These are phyloP conservation scores for Nerophis lumbriciformis DNA, from an alignment of 2,113 vertebrate species.

Conservation along the genomic window DNA sequence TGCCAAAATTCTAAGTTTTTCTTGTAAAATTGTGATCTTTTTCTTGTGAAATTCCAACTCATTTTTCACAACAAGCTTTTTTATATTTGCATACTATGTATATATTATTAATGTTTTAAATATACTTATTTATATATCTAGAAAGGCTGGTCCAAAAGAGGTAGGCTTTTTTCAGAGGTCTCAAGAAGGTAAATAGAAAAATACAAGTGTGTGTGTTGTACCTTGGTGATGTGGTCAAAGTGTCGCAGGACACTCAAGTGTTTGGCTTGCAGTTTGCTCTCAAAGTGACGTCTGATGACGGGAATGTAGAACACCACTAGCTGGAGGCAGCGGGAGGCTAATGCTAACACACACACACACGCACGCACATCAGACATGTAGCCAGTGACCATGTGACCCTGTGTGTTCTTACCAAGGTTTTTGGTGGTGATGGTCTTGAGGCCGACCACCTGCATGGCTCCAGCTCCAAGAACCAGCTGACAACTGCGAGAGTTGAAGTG, in stretches of 20 bases:
- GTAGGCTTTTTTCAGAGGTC: too few relatives aligned
- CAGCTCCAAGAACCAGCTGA: constrained; percentile 94
- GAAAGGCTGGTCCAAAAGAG: too few relatives aligned
- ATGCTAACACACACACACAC: constrained; percentile 65
- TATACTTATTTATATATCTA: too few relatives aligned
- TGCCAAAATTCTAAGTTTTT: too few relatives aligned
- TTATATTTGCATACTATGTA: too few relatives aligned
- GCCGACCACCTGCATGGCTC: constrained; percentile 93
- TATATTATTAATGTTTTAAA: too few relatives aligned
- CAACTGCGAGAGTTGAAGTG: constrained; percentile 99
- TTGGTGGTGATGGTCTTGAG: constrained; percentile 99
- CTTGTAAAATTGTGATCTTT: too few relatives aligned
- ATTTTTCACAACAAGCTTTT: too few relatives aligned
- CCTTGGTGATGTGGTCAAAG: constrained; percentile 98
- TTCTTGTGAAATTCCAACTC: too few relatives aligned
- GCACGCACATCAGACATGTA: neutral
- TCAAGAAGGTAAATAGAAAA: too few relatives aligned
- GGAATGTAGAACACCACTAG: constrained; percentile 96
- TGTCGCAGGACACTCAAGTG: constrained; percentile 91
- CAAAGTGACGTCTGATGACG: constrained; percentile 89
- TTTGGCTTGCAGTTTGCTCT: constrained; percentile 90
- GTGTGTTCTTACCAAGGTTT: constrained; percentile 81
- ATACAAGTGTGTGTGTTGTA: constrained; percentile 31
- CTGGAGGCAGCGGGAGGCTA: constrained; percentile 94
- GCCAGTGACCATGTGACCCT: neutral